Evolutionary conservation across 2,888 invertebrate genomes (phyloP).

Genomic region (Sycophila texana): DNA sequence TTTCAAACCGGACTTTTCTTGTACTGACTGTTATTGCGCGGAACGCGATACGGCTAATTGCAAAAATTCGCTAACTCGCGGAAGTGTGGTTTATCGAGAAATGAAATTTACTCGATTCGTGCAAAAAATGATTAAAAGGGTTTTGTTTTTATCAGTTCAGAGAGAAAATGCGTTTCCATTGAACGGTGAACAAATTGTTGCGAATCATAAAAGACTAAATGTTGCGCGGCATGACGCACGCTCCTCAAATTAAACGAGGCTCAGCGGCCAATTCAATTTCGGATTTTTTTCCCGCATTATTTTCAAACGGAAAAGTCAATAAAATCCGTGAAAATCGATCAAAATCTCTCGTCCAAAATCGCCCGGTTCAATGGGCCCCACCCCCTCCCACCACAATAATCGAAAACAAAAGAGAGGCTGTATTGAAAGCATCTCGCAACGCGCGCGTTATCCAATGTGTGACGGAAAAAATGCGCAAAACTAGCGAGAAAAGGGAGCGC

Average conservation of each 20-base stretch:
- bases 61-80: neutral
- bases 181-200: too few relatives aligned
- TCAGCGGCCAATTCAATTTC: neutral
- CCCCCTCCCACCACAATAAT: neutral
- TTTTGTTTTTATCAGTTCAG: too few relatives aligned
- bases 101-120: too few relatives aligned
- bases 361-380: neutral
- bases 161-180: too few relatives aligned
- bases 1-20: neutral
- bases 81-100: too few relatives aligned
- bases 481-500: conserved; percentile 3
- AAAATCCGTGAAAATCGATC: neutral
- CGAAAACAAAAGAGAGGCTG: conserved; percentile 36
- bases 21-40: neutral
- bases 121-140: too few relatives aligned
- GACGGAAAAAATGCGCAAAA: conserved; percentile 9
- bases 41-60: neutral
- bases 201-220: too few relatives aligned
- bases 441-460: neutral
- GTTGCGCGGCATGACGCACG: too few relatives aligned
- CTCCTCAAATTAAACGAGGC: conserved; percentile 7
- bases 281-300: conserved; percentile 14
- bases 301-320: conserved; percentile 13
- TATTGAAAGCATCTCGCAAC: conserved; percentile 34
- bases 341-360: too few relatives aligned